Conservation (phyloP, 1,140 invertebrate species). For the Drosophila albomicans region DNA sequence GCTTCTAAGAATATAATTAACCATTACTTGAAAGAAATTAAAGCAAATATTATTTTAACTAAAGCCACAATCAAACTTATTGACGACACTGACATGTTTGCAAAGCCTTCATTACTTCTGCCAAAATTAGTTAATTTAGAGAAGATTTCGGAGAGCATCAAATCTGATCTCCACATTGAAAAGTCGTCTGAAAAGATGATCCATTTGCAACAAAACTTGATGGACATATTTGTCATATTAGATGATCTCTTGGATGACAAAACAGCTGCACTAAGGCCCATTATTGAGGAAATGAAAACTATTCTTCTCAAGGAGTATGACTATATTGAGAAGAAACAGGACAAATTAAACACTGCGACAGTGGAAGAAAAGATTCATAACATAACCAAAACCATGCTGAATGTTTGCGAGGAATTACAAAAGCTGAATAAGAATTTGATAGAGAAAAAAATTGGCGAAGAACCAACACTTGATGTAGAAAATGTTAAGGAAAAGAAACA, state of each 20-base stretch:
- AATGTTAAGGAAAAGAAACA: constrained; percentile 7
- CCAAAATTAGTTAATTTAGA: constrained; percentile 63
- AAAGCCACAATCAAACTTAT: constrained; percentile 61
- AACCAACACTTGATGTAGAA: background rate
- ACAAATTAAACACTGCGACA: constrained; percentile 20
- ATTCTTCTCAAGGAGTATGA: constrained; percentile 56
- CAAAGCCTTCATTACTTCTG: constrained; percentile 57
- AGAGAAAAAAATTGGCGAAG: background rate
- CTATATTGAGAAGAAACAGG: constrained; percentile 56
- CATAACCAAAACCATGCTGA: constrained; percentile 48
- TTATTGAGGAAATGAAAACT: constrained; percentile 56
- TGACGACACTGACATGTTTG: constrained; percentile 53
- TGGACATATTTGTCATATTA: constrained; percentile 71
- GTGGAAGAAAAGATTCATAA: constrained; percentile 50
- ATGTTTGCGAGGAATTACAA: constrained; percentile 51
- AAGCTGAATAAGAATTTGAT: constrained; percentile 9
- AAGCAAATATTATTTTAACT: constrained; percentile 61
- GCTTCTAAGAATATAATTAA: constrained; percentile 46
- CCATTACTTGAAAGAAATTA: constrained; percentile 53
- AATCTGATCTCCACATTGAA: constrained; percentile 36
- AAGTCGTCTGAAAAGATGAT: constrained; percentile 71
- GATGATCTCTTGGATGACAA: constrained; percentile 68
- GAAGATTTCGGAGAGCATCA: constrained; percentile 55
- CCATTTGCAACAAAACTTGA: constrained; percentile 68
- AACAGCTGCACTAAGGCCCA: constrained; percentile 25